A percentile compares a stretch with the other conserved stretches of the same genome.
phyloP scores from a whole-genome alignment of 2,113 vertebrate species.

The Rhinopomastus cyanomelas region DNA sequence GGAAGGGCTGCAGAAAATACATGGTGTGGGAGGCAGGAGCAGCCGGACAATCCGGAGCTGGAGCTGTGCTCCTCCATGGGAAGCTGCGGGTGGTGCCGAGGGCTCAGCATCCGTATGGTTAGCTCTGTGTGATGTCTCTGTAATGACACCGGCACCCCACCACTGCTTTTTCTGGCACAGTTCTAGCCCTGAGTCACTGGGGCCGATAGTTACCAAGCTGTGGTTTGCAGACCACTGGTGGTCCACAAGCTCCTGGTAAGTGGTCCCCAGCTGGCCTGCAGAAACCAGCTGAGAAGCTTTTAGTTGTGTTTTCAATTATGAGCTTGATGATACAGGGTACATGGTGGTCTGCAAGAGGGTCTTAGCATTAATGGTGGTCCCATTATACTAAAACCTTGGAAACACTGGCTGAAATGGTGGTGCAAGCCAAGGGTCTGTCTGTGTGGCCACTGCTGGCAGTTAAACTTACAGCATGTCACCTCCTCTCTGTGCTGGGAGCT shows the following conservation, averaged over 20 bases:
- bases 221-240: conserved; percentile 51
- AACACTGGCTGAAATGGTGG: not conserved
- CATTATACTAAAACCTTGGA: conserved; percentile 1
- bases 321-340: not conserved
- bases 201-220: not conserved
- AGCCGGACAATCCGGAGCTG: conserved; percentile 43
- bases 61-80: conserved; percentile 12
- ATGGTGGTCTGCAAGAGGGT: conserved; percentile 22
- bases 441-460: not conserved
- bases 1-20: conserved; percentile 36
- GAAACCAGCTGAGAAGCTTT: not conserved
- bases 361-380: conserved; percentile 43
- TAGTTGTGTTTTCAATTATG: not conserved
- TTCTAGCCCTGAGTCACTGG: conserved; percentile 17
- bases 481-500: not conserved
- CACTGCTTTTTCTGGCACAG: conserved; percentile 44
- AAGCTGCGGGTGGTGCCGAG: conserved; percentile 46
- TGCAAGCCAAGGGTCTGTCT: not conserved
- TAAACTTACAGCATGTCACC: not conserved
- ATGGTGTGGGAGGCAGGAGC: conserved; percentile 24
- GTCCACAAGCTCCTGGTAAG: not conserved
- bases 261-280: conserved; percentile 45
- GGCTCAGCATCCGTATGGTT: conserved; percentile 10
- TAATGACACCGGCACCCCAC: not conserved
- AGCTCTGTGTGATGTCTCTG: not conserved